Evolutionary conservation across 2,888 invertebrate genomes (phyloP).

Genomic region (Podotricha telesiphe): DNA sequence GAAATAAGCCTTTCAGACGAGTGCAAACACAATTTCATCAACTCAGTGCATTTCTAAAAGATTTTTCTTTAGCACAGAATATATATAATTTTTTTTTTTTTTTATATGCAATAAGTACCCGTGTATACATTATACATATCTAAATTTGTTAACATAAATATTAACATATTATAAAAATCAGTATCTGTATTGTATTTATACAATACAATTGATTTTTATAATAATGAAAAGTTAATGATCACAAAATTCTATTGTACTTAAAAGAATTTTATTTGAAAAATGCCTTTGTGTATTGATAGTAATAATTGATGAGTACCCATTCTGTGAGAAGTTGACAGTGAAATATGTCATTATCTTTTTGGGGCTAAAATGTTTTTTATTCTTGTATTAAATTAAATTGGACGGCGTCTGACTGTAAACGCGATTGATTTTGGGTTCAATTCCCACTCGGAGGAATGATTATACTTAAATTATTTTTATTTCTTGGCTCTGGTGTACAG

Average conservation of each 20-base stretch:
- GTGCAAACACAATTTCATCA: not conserved
- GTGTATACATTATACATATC: too few species aligned
- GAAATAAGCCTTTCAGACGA: not conserved
- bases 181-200: not conserved
- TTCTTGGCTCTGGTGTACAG: too few species aligned
- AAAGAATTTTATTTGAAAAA: conserved; percentile 21
- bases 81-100: too few species aligned
- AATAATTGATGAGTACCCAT: conserved; percentile 29
- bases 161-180: not conserved
- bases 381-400: not conserved
- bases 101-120: too few species aligned
- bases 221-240: conserved; percentile 14
- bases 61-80: too few species aligned
- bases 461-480: too few species aligned
- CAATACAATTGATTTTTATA: not conserved
- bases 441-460: too few species aligned
- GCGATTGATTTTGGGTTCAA: too few species aligned
- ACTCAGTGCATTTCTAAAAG: not conserved
- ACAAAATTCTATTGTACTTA: conserved; percentile 23
- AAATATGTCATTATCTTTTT: not conserved
- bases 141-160: not conserved
- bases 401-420: not conserved
- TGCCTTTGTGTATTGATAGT: conserved; percentile 28
- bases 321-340: conserved; percentile 25
- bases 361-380: not conserved